A percentile compares a stretch with the other conserved stretches of the same genome.
Evolutionary conservation across 2,797 vertebrate genomes (phyloP).

Genomic region (Pampus argenteus): DNA sequence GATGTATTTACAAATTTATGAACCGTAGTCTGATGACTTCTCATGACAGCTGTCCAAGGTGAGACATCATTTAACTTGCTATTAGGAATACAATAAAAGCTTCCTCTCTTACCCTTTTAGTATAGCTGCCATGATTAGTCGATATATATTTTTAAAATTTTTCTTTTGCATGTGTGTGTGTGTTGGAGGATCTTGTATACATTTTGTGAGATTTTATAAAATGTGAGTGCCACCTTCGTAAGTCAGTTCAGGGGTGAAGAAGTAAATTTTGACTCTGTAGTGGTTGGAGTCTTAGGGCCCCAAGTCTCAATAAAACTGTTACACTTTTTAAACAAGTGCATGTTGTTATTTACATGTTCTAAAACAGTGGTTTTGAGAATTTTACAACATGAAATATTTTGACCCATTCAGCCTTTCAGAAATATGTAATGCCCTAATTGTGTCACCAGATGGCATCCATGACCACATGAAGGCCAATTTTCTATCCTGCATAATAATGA

Average conservation of each 20-base stretch:
- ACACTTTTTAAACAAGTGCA: constrained; percentile 56
- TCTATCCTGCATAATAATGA: not conserved
- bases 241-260: constrained; percentile 63
- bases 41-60: constrained; percentile 3
- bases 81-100: constrained; percentile 49
- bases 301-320: constrained; percentile 81
- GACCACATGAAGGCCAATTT: constrained; percentile 16
- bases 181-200: constrained; percentile 60
- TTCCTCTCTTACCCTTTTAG: constrained; percentile 57
- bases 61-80: constrained; percentile 23
- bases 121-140: constrained; percentile 57
- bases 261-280: constrained; percentile 70
- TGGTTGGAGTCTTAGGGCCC: constrained; percentile 68
- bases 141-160: constrained; percentile 25
- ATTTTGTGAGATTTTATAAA: constrained; percentile 31
- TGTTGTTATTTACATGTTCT: constrained; percentile 21
- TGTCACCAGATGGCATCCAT: constrained; percentile 80
- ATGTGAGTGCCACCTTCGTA: constrained; percentile 50
- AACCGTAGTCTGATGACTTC: constrained; percentile 61
- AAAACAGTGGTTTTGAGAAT: not conserved
- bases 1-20: constrained; percentile 65
- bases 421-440: constrained; percentile 43
- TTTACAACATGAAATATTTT: not conserved
- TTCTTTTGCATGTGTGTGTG: constrained; percentile 74
- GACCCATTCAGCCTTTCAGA: constrained; percentile 6